These are phyloP conservation scores for Diaphora mendica DNA, from an alignment of 2,888 invertebrate genomes.

Conservation along the genomic window DNA sequence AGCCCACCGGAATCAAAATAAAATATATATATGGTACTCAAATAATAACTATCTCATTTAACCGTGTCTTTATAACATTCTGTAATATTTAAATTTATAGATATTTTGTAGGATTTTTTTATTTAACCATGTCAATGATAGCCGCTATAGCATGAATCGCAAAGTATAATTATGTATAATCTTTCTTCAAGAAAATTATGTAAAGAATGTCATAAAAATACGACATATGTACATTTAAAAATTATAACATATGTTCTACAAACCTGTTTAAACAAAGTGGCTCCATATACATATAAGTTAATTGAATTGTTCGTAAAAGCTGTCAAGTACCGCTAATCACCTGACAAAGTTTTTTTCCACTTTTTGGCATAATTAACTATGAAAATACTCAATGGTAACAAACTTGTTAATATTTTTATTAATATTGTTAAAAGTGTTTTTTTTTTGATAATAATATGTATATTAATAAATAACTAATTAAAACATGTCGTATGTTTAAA, in stretches of 20 bases:
- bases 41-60: too few relatives aligned
- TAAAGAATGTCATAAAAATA: neutral
- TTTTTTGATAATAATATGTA: neutral
- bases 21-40: too few relatives aligned
- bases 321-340: neutral
- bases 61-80: too few relatives aligned
- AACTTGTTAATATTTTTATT: neutral
- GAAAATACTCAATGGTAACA: neutral
- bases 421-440: neutral
- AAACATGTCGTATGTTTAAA: too few relatives aligned
- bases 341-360: neutral
- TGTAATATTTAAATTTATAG: too few relatives aligned
- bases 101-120: too few relatives aligned
- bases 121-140: neutral
- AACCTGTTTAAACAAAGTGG: neutral
- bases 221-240: neutral
- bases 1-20: too few relatives aligned
- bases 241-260: neutral
- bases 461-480: too few relatives aligned
- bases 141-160: neutral
- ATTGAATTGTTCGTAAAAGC: neutral
- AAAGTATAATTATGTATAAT: neutral
- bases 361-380: neutral
- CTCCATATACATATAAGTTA: neutral
- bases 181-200: neutral